Conservation (phyloP, 2,797 vertebrate genomes). For the Hydrolagus colliei region DNA sequence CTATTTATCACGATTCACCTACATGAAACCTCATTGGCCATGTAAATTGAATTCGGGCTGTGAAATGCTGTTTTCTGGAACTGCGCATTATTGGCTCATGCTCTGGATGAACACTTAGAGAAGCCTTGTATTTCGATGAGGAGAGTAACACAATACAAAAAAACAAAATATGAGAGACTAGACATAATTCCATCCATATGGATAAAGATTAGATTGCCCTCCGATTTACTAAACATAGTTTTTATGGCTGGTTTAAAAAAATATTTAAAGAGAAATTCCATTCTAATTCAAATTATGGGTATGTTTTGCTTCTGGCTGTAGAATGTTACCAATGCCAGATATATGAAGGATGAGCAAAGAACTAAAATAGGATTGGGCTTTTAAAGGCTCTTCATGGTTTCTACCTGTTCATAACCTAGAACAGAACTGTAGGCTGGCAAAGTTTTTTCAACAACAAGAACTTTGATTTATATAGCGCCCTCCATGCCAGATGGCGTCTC, state of each 20-base stretch:
- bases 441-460: not conserved
- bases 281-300: conserved; percentile 29
- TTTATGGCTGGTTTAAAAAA: conserved; percentile 17
- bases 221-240: conserved; percentile 25
- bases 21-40: conserved; percentile 28
- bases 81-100: conserved; percentile 13
- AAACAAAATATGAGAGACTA: not conserved
- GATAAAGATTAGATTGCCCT: conserved; percentile 18
- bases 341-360: conserved; percentile 18
- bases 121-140: conserved; percentile 27
- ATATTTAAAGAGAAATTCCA: conserved; percentile 13
- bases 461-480: too few species aligned
- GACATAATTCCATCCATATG: conserved; percentile 29
- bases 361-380: conserved; percentile 7
- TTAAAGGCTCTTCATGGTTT: conserved; percentile 4
- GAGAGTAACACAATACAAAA: conserved; percentile 29
- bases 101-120: not conserved
- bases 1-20: not conserved
- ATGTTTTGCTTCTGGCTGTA: conserved; percentile 29
- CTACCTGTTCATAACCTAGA: not conserved
- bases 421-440: not conserved
- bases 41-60: conserved; percentile 23
- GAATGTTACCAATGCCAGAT: conserved; percentile 14
- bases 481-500: too few species aligned
- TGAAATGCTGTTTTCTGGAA: conserved; percentile 27